Conservation (phyloP, 2,797 vertebrate genomes). For the Rhabdomys pumilio region DNA sequence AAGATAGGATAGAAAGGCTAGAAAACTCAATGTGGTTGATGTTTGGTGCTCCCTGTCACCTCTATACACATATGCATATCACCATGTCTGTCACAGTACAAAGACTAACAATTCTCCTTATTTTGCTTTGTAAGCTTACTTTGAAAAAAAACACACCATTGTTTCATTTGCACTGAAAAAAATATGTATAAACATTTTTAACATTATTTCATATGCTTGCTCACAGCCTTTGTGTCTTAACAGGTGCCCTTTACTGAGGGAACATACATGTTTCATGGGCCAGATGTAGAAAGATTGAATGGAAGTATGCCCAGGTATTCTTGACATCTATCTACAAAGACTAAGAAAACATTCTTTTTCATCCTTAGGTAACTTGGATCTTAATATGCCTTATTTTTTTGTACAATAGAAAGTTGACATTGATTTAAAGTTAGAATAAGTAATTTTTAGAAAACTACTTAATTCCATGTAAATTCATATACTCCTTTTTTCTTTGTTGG, state of each 20-base stretch:
- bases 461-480: neutral
- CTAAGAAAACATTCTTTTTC: neutral
- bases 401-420: slow-evolving; percentile 10
- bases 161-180: slow-evolving; percentile 27
- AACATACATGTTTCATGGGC: slow-evolving; percentile 46
- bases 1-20: neutral
- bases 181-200: slow-evolving; percentile 60
- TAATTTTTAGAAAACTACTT: slow-evolving; percentile 26
- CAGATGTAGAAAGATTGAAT: slow-evolving; percentile 10
- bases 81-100: neutral
- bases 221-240: slow-evolving; percentile 57
- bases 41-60: neutral
- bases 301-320: neutral
- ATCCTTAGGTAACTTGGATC: neutral
- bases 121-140: neutral
- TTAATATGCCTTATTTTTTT: neutral
- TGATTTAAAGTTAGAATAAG: slow-evolving; percentile 41
- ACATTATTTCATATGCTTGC: slow-evolving; percentile 23
- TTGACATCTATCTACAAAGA: slow-evolving; percentile 1
- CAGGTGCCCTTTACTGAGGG: slow-evolving; percentile 39
- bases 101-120: neutral
- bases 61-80: neutral
- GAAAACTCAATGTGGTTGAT: neutral
- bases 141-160: slow-evolving; percentile 44
- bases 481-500: neutral